A percentile compares a stretch with the other conserved stretches of the same genome.
These are phyloP conservation scores for Dryococelus australis DNA, from an alignment of 2,888 invertebrate genomes.

Conservation along the genomic window DNA sequence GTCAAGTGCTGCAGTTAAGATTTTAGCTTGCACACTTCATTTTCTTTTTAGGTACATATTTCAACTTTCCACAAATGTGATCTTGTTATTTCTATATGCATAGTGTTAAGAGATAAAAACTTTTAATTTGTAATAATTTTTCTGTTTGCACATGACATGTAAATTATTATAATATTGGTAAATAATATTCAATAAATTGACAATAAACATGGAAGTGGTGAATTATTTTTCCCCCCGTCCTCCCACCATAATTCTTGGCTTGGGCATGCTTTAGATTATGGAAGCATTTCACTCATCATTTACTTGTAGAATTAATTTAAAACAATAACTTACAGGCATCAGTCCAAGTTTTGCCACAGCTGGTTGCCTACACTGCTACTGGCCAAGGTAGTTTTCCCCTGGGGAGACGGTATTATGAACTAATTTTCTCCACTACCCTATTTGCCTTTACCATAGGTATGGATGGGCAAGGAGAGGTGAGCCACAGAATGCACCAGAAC, in stretches of 20 bases:
- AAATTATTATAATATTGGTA: neutral
- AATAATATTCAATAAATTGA: neutral
- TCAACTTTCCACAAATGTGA: neutral
- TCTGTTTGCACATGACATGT: slow-evolving; percentile 10
- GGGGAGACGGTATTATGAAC: too few species aligned
- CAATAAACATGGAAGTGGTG: neutral
- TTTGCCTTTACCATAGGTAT: too few species aligned
- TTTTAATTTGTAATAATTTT: slow-evolving; percentile 4
- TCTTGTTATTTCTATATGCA: slow-evolving; percentile 10
- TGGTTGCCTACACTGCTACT: too few species aligned
- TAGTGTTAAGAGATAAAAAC: neutral
- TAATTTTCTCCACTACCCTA: too few species aligned
- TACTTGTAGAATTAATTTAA: too few species aligned
- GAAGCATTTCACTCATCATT: too few species aligned
- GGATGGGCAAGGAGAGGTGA: too few species aligned
- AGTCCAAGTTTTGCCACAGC: too few species aligned
- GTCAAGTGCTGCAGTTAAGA: slow-evolving; percentile 4
- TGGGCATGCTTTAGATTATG: neutral
- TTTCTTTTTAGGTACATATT: neutral
- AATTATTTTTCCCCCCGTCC: neutral
- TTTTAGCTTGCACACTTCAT: neutral
- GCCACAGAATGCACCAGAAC: too few species aligned
- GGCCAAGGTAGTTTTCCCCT: too few species aligned
- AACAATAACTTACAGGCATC: too few species aligned
- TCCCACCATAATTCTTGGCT: too few species aligned